Percentiles rank a stretch among this genome's conserved stretches.
Evolutionary conservation across 2,113 vertebrate genomes (phyloP).

Genomic region (Corythornis madagascariensis): DNA sequence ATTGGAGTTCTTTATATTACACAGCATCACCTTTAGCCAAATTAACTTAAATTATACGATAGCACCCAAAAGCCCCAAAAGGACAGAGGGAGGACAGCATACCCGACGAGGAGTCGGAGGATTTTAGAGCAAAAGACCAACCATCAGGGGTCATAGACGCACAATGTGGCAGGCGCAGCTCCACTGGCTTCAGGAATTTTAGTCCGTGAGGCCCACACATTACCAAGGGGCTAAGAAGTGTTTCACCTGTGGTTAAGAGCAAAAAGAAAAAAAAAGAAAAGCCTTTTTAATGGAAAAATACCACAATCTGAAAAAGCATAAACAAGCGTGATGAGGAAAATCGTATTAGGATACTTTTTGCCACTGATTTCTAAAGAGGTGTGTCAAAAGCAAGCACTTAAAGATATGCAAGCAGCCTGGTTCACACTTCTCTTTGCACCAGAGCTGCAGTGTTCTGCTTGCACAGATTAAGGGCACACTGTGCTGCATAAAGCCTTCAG

Average conservation of each 20-base stretch:
- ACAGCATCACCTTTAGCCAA: conserved; percentile 65
- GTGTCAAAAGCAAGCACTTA: not conserved
- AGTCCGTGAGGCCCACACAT: conserved; percentile 99
- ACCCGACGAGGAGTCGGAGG: conserved; percentile 99
- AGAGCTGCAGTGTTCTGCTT: not conserved
- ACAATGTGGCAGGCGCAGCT: conserved; percentile 98
- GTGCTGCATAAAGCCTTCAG: not conserved
- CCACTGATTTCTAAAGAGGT: not conserved
- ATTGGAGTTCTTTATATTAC: conserved; percentile 57
- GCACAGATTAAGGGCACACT: not conserved
- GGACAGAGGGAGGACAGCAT: conserved; percentile 96
- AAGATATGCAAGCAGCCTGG: not conserved
- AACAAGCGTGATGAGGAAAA: not conserved
- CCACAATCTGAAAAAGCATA: not conserved
- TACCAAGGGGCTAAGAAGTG: conserved; percentile 96
- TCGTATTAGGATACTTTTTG: not conserved
- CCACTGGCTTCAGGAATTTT: conserved; percentile 99
- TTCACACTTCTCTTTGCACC: not conserved
- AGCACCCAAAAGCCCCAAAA: conserved; percentile 88
- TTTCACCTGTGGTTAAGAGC: conserved; percentile 83
- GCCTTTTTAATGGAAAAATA: not conserved
- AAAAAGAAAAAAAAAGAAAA: not conserved
- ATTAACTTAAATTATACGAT: conserved; percentile 78
- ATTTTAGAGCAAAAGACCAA: conserved; percentile 99
- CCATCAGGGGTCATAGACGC: conserved; percentile 99